Base-by-base conservation (phyloP, 2,797 vertebrate species). In the Channallabes apus region DNA sequence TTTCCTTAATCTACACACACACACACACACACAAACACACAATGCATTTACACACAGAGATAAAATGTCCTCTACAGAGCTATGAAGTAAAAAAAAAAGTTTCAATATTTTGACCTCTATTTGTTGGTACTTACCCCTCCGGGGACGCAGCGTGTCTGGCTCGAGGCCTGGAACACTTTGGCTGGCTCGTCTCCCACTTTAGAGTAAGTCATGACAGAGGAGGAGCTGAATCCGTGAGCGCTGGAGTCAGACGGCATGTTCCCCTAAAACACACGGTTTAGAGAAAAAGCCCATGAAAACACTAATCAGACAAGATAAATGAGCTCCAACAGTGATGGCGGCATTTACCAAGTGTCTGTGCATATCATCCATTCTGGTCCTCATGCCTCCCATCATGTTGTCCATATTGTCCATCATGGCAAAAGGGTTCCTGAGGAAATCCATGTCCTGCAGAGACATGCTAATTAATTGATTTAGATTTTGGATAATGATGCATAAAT, bases 171-270 rank as follows among this genome's bases (percentile, higher is more conserved):
- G 92, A 97, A 99, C 75, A 99, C 94, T 87, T 97, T 99, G 22
- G 98, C 93, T 3, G 97, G 94, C 82, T 97, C 96, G 84, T 97
- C 91, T 76, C 97, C 98, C 82, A 93, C 89, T 92, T 96, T 98
- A 89, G 97, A 97, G 85, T 97, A 99, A 0, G 96, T 97, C 96
- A 97, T 96, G 86, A 99, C 90, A 7, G 97, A 97, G 24, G 98
- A 99, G 81, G 97, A 97, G 92, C 95, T 96, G 93, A 97, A 99
- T 0, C 96, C 96, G 91, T 99, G 97, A 1, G 89, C 75, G 62
- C 93, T 94, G 11, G 96, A 87, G 41, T 96, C 93, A 80, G 95
- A 0, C 18, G 96, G 89, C 87, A 94, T 80, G 61, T 95, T 94
- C 84, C 94, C 96, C 98, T 99, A 82, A 46, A 88, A 89, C 76